Conservation (phyloP, 2,888 invertebrate species). For the Hypomecis punctinalis region DNA sequence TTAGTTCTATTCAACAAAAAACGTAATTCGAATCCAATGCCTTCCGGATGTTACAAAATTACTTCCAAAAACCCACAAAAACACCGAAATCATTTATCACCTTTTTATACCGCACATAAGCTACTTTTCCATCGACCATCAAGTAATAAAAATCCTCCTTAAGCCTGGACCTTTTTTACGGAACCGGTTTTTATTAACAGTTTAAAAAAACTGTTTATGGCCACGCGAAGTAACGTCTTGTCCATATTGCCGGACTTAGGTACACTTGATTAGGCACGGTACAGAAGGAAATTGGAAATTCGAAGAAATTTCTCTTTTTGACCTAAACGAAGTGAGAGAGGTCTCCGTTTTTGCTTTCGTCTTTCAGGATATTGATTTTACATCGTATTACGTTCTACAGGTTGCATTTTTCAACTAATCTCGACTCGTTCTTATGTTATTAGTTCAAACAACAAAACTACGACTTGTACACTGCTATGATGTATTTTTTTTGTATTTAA, state of each 20-base stretch:
- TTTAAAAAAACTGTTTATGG: slow-evolving; percentile 41
- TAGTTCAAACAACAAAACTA: too few relatives aligned
- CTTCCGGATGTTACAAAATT: slow-evolving; percentile 29
- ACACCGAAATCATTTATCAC: slow-evolving; percentile 41
- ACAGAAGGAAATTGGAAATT: not conserved
- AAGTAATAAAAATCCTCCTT: slow-evolving; percentile 46
- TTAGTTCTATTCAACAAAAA: slow-evolving; percentile 16
- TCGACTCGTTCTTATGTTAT: too few relatives aligned
- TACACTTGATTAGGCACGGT: not conserved
- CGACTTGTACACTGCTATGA: too few relatives aligned
- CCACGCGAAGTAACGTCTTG: slow-evolving; percentile 43
- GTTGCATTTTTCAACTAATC: too few relatives aligned
- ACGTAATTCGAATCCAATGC: slow-evolving; percentile 22
- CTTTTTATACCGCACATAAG: slow-evolving; percentile 38
- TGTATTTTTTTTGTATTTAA: too few relatives aligned
- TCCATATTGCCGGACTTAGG: not conserved
- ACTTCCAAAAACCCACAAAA: slow-evolving; percentile 32
- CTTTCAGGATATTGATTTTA: too few relatives aligned
- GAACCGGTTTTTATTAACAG: slow-evolving; percentile 46
- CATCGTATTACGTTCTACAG: too few relatives aligned
- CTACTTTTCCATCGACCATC: slow-evolving; percentile 45
- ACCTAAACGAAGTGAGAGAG: too few relatives aligned
- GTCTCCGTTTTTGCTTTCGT: too few relatives aligned
- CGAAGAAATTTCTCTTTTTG: not conserved
- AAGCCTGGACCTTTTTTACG: slow-evolving; percentile 43